Conservation (phyloP, 2,797 vertebrate genomes). For the Danio kyathit region DNA sequence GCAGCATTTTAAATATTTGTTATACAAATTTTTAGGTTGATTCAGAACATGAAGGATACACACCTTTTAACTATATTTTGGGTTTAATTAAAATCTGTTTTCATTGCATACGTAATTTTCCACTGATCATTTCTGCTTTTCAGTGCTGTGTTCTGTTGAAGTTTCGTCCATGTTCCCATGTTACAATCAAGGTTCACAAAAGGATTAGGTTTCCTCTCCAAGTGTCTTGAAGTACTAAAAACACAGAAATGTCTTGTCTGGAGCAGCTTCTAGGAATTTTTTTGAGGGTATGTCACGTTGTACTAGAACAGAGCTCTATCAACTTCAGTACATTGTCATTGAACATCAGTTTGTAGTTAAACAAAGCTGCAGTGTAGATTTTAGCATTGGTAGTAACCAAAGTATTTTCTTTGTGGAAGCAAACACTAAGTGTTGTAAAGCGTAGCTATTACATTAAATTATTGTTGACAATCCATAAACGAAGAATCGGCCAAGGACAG, state of each 20-base stretch:
- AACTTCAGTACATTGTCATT: neutral
- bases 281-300: neutral
- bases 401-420: constrained; percentile 1
- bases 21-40: constrained; percentile 13
- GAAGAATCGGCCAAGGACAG: constrained; percentile 27
- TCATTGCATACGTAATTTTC: neutral
- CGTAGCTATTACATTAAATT: constrained; percentile 1
- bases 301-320: neutral
- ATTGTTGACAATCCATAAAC: constrained; percentile 40
- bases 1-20: constrained; percentile 17
- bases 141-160: neutral
- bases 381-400: neutral
- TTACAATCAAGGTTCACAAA: neutral
- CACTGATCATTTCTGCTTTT: neutral
- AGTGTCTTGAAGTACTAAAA: neutral
- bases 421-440: constrained; percentile 12
- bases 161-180: constrained; percentile 13
- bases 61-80: constrained; percentile 4
- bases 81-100: neutral
- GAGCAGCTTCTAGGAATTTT: neutral
- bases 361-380: neutral
- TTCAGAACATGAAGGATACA: neutral
- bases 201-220: neutral
- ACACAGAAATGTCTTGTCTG: neutral
- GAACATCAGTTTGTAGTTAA: constrained; percentile 3